Conservation (phyloP, 1,140 invertebrate species). For the Neodiprion virginianus region DNA sequence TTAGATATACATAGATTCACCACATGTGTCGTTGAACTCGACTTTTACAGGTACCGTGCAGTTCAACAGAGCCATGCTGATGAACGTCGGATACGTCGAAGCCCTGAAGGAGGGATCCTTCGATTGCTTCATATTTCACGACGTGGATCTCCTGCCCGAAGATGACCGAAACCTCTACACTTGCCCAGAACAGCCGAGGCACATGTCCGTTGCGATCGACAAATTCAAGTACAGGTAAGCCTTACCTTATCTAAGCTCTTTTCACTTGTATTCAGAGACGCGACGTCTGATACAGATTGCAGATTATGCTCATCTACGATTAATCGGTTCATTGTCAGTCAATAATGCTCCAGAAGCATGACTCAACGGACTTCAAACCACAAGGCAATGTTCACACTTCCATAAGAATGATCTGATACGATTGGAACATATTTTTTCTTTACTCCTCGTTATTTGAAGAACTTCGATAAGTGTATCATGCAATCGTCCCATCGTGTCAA, state of each 20-base stretch:
- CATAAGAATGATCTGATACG: too few species aligned
- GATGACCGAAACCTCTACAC: slow-evolving; percentile 92
- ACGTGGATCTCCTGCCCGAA: slow-evolving; percentile 92
- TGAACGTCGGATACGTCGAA: slow-evolving; percentile 95
- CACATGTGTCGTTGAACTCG: too few species aligned
- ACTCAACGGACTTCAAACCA: too few species aligned
- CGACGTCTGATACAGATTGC: slow-evolving; percentile 12
- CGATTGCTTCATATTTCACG: slow-evolving; percentile 95
- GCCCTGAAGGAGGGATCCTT: slow-evolving; percentile 78
- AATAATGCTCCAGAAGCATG: too few species aligned
- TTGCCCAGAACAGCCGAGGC: slow-evolving; percentile 88
- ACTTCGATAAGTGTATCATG: too few species aligned
- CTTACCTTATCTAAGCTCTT: not conserved
- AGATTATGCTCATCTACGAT: slow-evolving; percentile 10
- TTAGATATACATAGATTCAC: too few species aligned
- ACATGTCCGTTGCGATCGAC: slow-evolving; percentile 95
- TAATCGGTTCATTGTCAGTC: not conserved
- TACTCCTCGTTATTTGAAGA: too few species aligned
- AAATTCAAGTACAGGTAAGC: slow-evolving; percentile 84
- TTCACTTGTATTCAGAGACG: slow-evolving; percentile 1
- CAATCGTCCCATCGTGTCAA: too few species aligned
- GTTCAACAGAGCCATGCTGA: slow-evolving; percentile 92
- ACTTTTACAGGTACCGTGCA: slow-evolving; percentile 63
- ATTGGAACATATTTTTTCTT: too few species aligned
- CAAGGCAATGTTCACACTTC: too few species aligned